Base-by-base conservation (phyloP, 2,797 vertebrate genomes). In the Natrix natrix region DNA sequence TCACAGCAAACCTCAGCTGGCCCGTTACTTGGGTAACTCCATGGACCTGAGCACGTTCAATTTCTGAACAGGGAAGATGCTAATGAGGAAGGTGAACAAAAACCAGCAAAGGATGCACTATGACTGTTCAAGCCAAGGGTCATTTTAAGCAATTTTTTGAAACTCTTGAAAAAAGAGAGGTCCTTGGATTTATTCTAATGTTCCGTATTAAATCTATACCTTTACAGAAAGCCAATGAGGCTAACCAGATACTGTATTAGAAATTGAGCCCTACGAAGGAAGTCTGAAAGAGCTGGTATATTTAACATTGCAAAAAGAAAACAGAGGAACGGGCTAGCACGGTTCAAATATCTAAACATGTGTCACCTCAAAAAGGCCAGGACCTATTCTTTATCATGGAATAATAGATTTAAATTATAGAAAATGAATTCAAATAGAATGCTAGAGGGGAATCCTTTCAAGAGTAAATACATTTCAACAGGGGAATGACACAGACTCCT, bases 31-130 rank as follows among this genome's bases (percentile, higher is more conserved):
- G 94, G 99, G 99, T 3, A 99, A 99, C 98, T 99, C 99, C 93
- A 99, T 99, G 99, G 99, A 99, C 97, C 98, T 99, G 92, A 98
- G 99, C 97, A 98, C 98, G 37, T 99, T 99, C 0, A 99, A 99
- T 96, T 99, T 99, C 96, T 99, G 99, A 94, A 99, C 99, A 0
- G 99, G 99, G 24, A 99, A 99, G 92, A 99, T 99, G 99, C 97
- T 99, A 89, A 98, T 99, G 98, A 99, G 98, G 97, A 99, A 99
- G 96, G 97, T 99, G 96, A 99, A 98, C 97, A 99, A 99, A 97
- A 99, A 98, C 97, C 98, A 99, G 0, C 99, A 99, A 97, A 98
- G 99, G 92, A 97, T 99, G 96, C 98, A 99, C 93, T 99, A 99
- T 0, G 99, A 99, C 95, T 99, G 99, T 94, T 98, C 99, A 96